A percentile compares a stretch with the other conserved stretches of the same genome.
phyloP scores from a whole-genome alignment of 2,113 vertebrate species.

The Marcusenius ussheri region DNA sequence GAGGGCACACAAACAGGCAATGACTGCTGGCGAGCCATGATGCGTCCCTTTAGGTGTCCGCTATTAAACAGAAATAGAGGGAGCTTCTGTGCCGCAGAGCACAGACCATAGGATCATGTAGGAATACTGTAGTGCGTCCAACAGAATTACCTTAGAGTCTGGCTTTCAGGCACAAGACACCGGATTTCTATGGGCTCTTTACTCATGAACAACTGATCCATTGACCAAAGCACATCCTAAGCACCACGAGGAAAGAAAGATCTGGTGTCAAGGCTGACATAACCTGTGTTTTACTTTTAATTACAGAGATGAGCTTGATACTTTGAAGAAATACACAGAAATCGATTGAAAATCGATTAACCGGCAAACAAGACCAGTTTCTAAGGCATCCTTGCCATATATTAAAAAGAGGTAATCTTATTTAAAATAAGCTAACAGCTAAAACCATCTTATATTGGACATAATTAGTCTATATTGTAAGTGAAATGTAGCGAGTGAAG shows the following conservation, averaged over 20 bases:
- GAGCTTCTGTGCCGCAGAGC: background rate
- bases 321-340: background rate
- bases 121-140: background rate
- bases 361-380: background rate
- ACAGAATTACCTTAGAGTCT: background rate
- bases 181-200: background rate
- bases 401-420: background rate
- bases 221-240: background rate
- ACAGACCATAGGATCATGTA: background rate
- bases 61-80: background rate
- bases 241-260: background rate
- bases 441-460: background rate
- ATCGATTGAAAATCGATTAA: background rate
- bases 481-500: background rate
- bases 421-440: background rate
- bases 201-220: conserved; percentile 4
- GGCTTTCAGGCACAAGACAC: background rate
- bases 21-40: background rate
- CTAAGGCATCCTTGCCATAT: background rate
- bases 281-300: background rate
- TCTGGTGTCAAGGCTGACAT: background rate
- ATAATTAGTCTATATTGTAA: background rate
- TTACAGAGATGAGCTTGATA: background rate
- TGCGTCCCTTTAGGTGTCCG: background rate
- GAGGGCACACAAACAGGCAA: background rate